These are phyloP conservation scores for Cyclargus thomasi DNA, from an alignment of 1,140 invertebrate species.

Conservation along the genomic window DNA sequence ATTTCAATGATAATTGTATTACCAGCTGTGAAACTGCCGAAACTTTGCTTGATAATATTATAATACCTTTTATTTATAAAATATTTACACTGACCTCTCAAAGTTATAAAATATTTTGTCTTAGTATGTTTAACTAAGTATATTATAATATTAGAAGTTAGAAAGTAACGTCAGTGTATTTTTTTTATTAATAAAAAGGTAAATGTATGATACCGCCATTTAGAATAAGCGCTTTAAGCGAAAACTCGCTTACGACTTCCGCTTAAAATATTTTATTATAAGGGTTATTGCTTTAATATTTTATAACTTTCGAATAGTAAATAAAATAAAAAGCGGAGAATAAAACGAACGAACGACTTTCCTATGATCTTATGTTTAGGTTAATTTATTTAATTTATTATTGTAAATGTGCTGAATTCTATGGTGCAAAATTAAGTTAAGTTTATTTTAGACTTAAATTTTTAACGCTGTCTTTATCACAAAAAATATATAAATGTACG, in stretches of 20 bases:
- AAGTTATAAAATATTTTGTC: too few relatives aligned
- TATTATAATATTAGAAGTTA: too few relatives aligned
- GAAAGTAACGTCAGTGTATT: too few relatives aligned
- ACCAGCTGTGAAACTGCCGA: background rate
- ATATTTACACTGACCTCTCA: too few relatives aligned
- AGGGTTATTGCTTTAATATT: conserved; percentile 9
- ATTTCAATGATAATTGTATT: too few relatives aligned
- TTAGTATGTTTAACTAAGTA: too few relatives aligned
- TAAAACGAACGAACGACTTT: conserved; percentile 25
- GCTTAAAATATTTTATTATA: background rate
- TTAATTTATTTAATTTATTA: conserved; percentile 13
- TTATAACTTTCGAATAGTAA: conserved; percentile 11
- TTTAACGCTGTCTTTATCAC: background rate
- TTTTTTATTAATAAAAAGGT: too few relatives aligned
- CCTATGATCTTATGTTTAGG: conserved; percentile 38
- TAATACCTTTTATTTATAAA: background rate
- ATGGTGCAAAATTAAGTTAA: conserved; percentile 37
- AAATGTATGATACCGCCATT: background rate
- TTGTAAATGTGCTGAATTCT: conserved; percentile 39
- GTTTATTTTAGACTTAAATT: background rate
- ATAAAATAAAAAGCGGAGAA: conserved; percentile 8
- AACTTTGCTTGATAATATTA: background rate
- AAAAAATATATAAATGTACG: background rate
- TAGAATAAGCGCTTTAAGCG: background rate
- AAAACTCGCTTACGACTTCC: background rate